Conservation (phyloP, 2,888 invertebrate species). For the Yponomeuta malinellus region DNA sequence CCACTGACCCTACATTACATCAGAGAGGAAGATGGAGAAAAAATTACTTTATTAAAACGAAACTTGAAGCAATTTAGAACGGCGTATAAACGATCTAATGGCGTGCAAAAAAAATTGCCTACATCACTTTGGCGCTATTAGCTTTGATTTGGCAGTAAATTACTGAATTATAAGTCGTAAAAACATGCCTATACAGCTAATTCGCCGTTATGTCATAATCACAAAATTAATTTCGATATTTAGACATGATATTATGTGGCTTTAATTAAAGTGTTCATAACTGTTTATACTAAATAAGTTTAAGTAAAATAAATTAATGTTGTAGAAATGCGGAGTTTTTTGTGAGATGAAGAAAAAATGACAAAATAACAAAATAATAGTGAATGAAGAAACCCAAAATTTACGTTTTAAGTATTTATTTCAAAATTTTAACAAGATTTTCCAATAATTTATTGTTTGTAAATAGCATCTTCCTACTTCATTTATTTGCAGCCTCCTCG, state of each 20-base stretch:
- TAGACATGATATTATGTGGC: constrained; percentile 19
- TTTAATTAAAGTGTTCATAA: too few relatives aligned
- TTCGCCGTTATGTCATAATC: constrained; percentile 40
- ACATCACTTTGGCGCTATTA: constrained; percentile 8
- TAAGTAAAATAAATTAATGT: too few relatives aligned
- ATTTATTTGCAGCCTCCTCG: too few relatives aligned
- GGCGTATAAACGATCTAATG: constrained; percentile 11
- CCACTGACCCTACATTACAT: neutral
- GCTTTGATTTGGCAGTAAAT: constrained; percentile 14
- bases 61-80: constrained; percentile 7
- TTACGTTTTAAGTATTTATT: too few relatives aligned
- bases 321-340: too few relatives aligned
- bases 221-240: constrained; percentile 33
- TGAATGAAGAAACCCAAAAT: too few relatives aligned
- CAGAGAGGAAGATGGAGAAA: neutral
- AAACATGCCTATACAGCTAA: constrained; percentile 28
- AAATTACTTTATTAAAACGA: constrained; percentile 13
- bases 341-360: too few relatives aligned
- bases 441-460: too few relatives aligned
- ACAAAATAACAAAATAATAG: too few relatives aligned
- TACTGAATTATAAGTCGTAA: constrained; percentile 9
- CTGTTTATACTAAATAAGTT: too few relatives aligned
- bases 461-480: too few relatives aligned
- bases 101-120: constrained; percentile 16
- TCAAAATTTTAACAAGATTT: too few relatives aligned